Percentiles rank a stretch among this genome's conserved stretches.
Evolutionary conservation across 2,888 invertebrate genomes (phyloP).

Genomic region (Crioceris asparagi): DNA sequence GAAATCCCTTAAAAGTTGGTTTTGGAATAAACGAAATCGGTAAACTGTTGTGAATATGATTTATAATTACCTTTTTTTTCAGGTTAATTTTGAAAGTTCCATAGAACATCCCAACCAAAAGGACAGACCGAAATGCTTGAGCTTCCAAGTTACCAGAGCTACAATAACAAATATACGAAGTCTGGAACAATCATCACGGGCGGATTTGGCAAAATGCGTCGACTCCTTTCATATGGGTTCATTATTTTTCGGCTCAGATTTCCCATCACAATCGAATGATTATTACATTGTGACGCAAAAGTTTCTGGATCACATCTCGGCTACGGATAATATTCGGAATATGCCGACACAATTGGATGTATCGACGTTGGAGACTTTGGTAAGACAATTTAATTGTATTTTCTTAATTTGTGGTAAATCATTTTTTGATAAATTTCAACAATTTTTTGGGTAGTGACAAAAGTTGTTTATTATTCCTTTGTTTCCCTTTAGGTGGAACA

Average conservation of each 20-base stretch:
- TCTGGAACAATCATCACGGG: constrained; percentile 56
- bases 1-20: too few species aligned
- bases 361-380: constrained; percentile 28
- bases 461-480: neutral
- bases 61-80: constrained; percentile 21
- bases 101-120: constrained; percentile 67
- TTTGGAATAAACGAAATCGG: too few species aligned
- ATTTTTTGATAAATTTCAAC: too few species aligned
- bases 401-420: neutral
- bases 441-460: neutral
- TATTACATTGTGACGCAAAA: constrained; percentile 71
- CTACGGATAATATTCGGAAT: constrained; percentile 40
- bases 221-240: constrained; percentile 66
- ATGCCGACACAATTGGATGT: constrained; percentile 30
- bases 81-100: constrained; percentile 71
- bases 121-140: constrained; percentile 79
- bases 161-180: constrained; percentile 59
- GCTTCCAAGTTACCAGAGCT: constrained; percentile 71
- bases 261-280: constrained; percentile 61
- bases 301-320: constrained; percentile 58
- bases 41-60: neutral
- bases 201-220: constrained; percentile 70
- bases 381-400: constrained; percentile 17
- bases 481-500: constrained; percentile 28
- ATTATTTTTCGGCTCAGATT: constrained; percentile 64